These are phyloP conservation scores for Melierax canorus DNA, from an alignment of 2,113 vertebrate genomes.

Conservation along the genomic window DNA sequence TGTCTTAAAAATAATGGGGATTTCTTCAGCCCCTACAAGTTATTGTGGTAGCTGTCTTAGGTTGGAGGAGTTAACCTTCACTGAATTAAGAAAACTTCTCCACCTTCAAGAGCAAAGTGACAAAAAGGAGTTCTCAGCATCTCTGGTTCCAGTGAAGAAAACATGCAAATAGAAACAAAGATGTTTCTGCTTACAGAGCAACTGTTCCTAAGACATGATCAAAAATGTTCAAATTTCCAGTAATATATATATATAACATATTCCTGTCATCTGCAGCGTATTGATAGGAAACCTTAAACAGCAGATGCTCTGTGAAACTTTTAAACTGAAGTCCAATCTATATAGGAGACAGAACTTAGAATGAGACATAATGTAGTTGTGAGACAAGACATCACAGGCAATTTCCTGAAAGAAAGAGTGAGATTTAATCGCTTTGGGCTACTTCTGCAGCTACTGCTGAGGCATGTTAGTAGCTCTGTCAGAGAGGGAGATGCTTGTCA, in stretches of 20 bases:
- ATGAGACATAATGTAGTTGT: conserved; percentile 63
- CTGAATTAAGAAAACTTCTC: neutral
- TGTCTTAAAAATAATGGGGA: neutral
- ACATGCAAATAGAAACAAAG: neutral
- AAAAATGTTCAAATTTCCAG: neutral
- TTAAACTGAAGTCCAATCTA: conserved; percentile 12
- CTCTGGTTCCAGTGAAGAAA: neutral
- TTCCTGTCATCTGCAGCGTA: conserved; percentile 20
- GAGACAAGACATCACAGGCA: conserved; percentile 64
- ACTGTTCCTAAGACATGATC: neutral
- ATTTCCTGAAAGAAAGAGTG: conserved; percentile 62
- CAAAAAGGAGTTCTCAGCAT: neutral
- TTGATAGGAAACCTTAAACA: conserved; percentile 18
- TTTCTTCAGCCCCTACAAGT: neutral
- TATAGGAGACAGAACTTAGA: conserved; percentile 49
- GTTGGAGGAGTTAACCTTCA: neutral
- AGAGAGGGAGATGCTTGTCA: conserved; percentile 49
- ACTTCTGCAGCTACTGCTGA: conserved; percentile 30
- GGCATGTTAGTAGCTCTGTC: neutral
- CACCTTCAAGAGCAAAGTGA: neutral
- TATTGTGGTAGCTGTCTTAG: neutral
- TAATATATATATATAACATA: conserved; percentile 42
- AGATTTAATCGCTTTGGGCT: conserved; percentile 64
- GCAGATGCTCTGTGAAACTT: conserved; percentile 8
- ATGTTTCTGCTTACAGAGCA: neutral